phyloP scores from a whole-genome alignment of 2,113 vertebrate genomes.

The Sardina pilchardus region DNA sequence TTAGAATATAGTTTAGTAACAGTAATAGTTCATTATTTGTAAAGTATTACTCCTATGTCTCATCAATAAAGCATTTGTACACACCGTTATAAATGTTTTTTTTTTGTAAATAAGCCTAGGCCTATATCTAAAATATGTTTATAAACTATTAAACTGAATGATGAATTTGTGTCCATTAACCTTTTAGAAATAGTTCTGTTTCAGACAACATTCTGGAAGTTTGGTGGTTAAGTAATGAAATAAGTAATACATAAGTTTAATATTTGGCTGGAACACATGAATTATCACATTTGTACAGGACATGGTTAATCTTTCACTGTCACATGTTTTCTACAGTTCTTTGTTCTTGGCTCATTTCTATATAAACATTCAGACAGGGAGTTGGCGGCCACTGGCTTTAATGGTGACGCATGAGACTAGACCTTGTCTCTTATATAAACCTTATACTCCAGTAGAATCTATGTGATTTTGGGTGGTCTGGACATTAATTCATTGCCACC shows the following conservation, averaged over 20 bases:
- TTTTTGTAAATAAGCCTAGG: too few relatives aligned
- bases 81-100: too few relatives aligned
- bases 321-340: neutral
- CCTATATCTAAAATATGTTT: too few relatives aligned
- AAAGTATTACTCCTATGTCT: too few relatives aligned
- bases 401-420: neutral
- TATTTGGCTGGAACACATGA: too few relatives aligned
- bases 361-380: neutral
- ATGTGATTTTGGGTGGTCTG: constrained; percentile 7
- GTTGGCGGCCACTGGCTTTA: neutral
- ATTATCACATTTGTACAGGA: too few relatives aligned
- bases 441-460: neutral
- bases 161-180: neutral
- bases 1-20: too few relatives aligned
- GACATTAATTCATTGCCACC: neutral
- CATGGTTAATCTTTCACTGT: neutral
- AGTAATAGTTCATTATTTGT: too few relatives aligned
- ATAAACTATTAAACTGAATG: neutral
- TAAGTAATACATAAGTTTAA: neutral
- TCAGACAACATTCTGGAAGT: neutral
- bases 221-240: neutral
- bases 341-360: neutral
- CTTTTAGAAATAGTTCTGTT: neutral
- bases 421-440: neutral
- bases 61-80: too few relatives aligned